phyloP scores from a whole-genome alignment of 2,113 vertebrate genomes.

The Forbesichthys agassizii region DNA sequence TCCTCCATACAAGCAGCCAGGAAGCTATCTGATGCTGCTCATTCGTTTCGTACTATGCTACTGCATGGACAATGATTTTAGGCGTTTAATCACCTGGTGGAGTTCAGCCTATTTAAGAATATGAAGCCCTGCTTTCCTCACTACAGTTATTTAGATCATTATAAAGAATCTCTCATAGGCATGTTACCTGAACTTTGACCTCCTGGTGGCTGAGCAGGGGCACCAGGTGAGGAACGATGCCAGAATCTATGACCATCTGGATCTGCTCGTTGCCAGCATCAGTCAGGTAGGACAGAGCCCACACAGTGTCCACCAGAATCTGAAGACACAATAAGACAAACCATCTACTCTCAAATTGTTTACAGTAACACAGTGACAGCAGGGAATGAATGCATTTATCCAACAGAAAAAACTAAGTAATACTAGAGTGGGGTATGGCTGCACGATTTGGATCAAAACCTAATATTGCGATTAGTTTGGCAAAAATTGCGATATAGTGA shows the following conservation, averaged over 20 bases:
- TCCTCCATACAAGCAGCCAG: neutral
- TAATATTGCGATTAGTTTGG: too few relatives aligned
- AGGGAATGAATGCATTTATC: neutral
- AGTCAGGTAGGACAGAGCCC: slow-evolving; percentile 97
- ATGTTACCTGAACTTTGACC: slow-evolving; percentile 94
- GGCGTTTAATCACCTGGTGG: too few relatives aligned
- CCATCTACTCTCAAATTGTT: neutral
- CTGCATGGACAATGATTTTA: too few relatives aligned
- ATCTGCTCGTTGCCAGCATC: slow-evolving; percentile 99
- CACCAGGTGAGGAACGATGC: slow-evolving; percentile 95
- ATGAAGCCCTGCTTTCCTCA: too few relatives aligned
- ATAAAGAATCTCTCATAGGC: neutral
- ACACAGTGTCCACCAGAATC: slow-evolving; percentile 99
- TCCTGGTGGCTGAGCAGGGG: slow-evolving; percentile 98
- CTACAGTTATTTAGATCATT: neutral
- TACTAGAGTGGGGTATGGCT: too few relatives aligned
- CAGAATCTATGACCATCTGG: slow-evolving; percentile 99
- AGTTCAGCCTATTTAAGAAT: too few relatives aligned
- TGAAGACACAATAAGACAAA: slow-evolving; percentile 43
- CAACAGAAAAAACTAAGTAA: too few relatives aligned
- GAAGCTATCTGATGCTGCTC: neutral
- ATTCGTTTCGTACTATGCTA: too few relatives aligned
- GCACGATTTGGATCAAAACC: too few relatives aligned
- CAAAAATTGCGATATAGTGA: too few relatives aligned
- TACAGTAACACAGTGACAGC: neutral